Evolutionary conservation across 1,140 invertebrate species (phyloP).

Genomic region (Trichonephila clavata): DNA sequence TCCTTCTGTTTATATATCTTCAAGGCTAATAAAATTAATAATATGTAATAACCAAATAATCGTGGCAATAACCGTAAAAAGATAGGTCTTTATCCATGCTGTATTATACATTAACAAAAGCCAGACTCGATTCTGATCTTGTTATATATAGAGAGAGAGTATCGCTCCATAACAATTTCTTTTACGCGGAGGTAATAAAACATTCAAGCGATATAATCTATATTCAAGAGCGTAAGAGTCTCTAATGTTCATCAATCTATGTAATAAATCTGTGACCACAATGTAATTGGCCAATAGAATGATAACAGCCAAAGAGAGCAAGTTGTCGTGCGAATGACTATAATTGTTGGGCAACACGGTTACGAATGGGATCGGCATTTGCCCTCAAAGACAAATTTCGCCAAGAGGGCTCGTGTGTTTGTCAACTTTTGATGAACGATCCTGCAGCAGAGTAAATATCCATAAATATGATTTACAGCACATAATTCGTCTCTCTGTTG

Average conservation of each 20-base stretch:
- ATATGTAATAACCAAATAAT: neutral
- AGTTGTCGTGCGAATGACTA: neutral
- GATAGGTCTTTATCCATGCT: neutral
- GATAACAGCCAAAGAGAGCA: conserved; percentile 7
- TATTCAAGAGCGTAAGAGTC: neutral
- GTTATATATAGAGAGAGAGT: too few species aligned
- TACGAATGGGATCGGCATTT: neutral
- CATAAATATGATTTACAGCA: conserved; percentile 62
- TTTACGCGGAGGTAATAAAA: neutral
- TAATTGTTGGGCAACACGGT: conserved; percentile 8
- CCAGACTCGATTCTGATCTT: neutral
- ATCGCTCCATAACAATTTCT: neutral
- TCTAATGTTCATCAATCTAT: neutral
- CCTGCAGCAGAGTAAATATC: conserved; percentile 31
- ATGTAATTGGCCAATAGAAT: conserved; percentile 32
- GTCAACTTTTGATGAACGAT: conserved; percentile 59
- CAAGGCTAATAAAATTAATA: conserved; percentile 12
- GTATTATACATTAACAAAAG: neutral
- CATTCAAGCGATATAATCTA: conserved; percentile 16
- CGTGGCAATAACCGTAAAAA: neutral
- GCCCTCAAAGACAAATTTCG: conserved; percentile 1
- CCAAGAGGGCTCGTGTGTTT: conserved; percentile 52
- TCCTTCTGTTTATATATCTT: neutral
- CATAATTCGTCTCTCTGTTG: conserved; percentile 39
- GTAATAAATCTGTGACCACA: conserved; percentile 22